These are phyloP conservation scores for Argentina silus DNA, from an alignment of 2,797 vertebrate species.

Conservation along the genomic window DNA sequence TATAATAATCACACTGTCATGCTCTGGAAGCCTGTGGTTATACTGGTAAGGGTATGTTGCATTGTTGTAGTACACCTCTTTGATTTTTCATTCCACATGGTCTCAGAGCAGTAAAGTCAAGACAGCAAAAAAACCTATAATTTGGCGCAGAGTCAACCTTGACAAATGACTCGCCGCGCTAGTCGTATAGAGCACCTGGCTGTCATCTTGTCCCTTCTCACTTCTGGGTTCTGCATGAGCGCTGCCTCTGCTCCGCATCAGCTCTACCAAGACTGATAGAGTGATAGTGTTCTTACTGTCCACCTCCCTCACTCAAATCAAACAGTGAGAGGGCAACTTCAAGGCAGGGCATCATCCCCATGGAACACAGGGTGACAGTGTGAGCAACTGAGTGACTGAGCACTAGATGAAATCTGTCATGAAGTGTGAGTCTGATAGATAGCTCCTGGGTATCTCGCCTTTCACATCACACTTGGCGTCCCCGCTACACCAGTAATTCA, in stretches of 20 bases:
- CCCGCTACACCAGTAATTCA: not conserved
- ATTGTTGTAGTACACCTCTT: not conserved
- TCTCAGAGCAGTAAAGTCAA: not conserved
- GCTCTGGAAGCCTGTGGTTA: not conserved
- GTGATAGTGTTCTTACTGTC: not conserved
- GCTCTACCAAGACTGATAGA: not conserved
- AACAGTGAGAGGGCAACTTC: not conserved
- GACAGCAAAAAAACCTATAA: not conserved
- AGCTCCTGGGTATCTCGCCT: not conserved
- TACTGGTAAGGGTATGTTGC: not conserved
- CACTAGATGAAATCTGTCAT: slow-evolving; percentile 6
- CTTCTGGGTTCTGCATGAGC: not conserved
- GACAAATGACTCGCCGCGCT: not conserved
- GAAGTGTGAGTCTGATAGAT: slow-evolving; percentile 6
- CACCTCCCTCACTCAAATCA: slow-evolving; percentile 4
- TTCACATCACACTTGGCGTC: not conserved
- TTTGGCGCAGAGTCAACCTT: not conserved
- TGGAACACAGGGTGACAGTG: not conserved
- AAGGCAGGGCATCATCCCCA: too few species aligned
- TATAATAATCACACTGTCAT: not conserved
- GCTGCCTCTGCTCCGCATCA: not conserved
- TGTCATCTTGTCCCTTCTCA: not conserved
- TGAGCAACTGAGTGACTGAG: slow-evolving; percentile 1
- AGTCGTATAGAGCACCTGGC: too few species aligned
- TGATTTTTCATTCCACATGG: not conserved